phyloP scores from a whole-genome alignment of 2,888 invertebrate genomes.

The Pteria penguin region DNA sequence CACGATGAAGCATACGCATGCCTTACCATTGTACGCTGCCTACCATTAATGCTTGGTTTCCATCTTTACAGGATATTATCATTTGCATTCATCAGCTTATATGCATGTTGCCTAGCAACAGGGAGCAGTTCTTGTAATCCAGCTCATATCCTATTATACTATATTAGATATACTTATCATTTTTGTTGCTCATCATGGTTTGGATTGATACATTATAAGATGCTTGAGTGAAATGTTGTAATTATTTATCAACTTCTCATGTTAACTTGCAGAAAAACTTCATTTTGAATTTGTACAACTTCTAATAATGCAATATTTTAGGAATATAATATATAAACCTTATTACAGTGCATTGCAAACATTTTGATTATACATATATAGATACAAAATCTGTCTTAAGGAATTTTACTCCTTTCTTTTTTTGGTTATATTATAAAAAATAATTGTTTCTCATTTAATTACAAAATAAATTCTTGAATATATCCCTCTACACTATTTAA shows the following conservation, averaged over 20 bases:
- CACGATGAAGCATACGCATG: constrained; percentile 34
- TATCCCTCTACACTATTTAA: no score
- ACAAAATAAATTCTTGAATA: no score
- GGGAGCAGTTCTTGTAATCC: constrained; percentile 28
- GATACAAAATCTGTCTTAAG: no score
- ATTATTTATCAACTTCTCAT: background rate
- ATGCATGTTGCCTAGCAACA: constrained; percentile 47
- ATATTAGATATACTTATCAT: constrained; percentile 1
- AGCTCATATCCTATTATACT: background rate
- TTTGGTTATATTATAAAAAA: no score
- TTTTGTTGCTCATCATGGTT: constrained; percentile 2
- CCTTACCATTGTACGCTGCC: constrained; percentile 35
- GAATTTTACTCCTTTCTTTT: no score
- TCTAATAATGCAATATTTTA: no score
- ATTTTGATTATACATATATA: no score
- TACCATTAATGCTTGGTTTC: constrained; percentile 37
- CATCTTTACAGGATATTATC: constrained; percentile 39
- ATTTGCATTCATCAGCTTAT: constrained; percentile 36
- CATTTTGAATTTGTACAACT: no score
- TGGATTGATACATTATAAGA: background rate
- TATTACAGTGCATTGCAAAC: no score
- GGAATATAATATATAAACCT: no score
- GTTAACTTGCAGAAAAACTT: no score
- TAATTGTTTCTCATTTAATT: no score
- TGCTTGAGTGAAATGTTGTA: background rate